Evolutionary conservation across 1,140 invertebrate species (phyloP), one percentile per base, ranked within the genome.

Genomic region (Episyrphus balteatus): DNA sequence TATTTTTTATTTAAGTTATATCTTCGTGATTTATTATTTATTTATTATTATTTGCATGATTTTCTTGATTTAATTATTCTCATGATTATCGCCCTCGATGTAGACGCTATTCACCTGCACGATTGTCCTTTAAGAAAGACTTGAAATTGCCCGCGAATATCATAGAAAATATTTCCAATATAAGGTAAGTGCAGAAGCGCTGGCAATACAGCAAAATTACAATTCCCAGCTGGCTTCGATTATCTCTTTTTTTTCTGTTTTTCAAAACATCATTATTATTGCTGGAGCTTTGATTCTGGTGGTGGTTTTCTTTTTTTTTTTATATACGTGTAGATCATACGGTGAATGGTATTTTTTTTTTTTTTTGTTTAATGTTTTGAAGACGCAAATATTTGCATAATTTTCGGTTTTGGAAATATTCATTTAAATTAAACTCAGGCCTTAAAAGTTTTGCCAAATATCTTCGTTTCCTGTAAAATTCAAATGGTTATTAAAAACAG

Each of bases 101-200:
- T 82, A 86, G 83, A 76, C 82, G 83, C 64, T 85, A 83, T 77
- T 83, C 82, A 72, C 81, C 83, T 55, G 79, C 75, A 71, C 74
- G 83, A 64, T 75, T 85, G 66, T 84, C 82, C 63, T 76, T 86
- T 65, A 77, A 82, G 61, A 85, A 84, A 74, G 78, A 76, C 74
- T 54, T 66, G 69, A 82, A 80, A 73, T 72, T 82, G 58, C 74
- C 78, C 55, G 78, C 80, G 56, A 80, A 81, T 63, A 75, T 83
- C 55, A 78, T 84, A 69, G 82, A 84, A 71, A 83, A 76, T 71
- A 77, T 78, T 56, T 69, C 72, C 55, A 82, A 79, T 67, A 78
- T 85, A 72, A 84, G 82, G 82, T 85, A 75, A 79, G 76, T 67
- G 44, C 45, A 34, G 33, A 40, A 44, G 34, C n/a, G 19, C 17